Percentiles rank a stretch among this genome's conserved stretches.
phyloP scores from a whole-genome alignment of 2,113 vertebrate species.

The Lathamus discolor region DNA sequence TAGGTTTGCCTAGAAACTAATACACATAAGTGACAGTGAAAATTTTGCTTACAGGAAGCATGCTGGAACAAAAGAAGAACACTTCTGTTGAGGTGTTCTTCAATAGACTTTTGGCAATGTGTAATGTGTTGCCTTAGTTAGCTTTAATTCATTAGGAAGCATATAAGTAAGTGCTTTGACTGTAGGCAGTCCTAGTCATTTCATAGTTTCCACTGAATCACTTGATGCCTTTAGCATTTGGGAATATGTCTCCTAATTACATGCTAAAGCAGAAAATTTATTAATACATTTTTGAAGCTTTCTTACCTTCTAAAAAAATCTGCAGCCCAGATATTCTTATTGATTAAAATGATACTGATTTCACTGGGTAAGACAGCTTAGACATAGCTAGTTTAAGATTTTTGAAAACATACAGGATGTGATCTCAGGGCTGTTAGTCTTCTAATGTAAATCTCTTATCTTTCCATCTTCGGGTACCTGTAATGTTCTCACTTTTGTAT shows the following conservation, averaged over 20 bases:
- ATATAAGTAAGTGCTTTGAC: background rate
- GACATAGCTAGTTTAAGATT: background rate
- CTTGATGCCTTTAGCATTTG: background rate
- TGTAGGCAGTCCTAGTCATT: background rate
- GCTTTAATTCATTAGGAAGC: background rate
- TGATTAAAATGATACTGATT: background rate
- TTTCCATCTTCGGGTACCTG: background rate
- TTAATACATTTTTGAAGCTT: background rate
- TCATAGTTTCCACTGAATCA: slow-evolving; percentile 3
- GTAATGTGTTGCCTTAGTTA: background rate
- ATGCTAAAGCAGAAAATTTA: background rate
- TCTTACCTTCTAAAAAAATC: background rate
- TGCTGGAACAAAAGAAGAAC: background rate
- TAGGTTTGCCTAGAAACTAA: background rate
- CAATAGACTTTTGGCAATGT: background rate
- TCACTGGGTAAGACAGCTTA: background rate
- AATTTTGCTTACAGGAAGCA: background rate
- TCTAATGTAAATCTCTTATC: background rate
- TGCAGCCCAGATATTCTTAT: background rate
- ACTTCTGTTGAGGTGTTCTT: background rate
- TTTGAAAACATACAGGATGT: background rate
- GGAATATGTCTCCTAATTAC: background rate
- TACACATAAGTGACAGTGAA: accelerated
- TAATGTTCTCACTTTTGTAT: background rate
- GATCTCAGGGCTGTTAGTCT: background rate